Evolutionary conservation across 2,113 vertebrate genomes (phyloP).

Genomic region (Ciconia stormi): DNA sequence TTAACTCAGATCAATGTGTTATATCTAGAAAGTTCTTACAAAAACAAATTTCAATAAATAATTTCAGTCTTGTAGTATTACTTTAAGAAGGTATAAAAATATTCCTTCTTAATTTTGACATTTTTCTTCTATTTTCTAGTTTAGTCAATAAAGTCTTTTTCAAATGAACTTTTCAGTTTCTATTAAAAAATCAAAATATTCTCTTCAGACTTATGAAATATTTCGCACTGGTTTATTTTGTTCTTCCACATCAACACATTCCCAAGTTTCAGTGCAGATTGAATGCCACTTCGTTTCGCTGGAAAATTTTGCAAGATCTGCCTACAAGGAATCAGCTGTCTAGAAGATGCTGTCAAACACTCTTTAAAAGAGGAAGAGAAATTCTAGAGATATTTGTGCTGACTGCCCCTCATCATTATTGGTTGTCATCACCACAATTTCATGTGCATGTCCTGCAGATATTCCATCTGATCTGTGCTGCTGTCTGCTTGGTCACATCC

Average conservation of each 20-base stretch:
- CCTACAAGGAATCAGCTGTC: background rate
- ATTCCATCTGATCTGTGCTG: background rate
- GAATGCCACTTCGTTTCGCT: background rate
- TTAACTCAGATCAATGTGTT: background rate
- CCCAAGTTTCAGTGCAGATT: background rate
- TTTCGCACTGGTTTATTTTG: background rate
- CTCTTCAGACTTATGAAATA: background rate
- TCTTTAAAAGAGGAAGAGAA: background rate
- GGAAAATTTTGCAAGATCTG: background rate
- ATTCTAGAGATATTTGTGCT: background rate
- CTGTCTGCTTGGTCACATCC: background rate
- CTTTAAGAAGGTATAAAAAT: background rate
- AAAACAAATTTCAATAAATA: background rate
- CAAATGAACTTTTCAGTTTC: background rate
- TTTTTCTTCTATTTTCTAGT: background rate
- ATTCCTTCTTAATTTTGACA: background rate
- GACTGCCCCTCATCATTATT: background rate
- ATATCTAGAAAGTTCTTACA: background rate
- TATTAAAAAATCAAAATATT: background rate
- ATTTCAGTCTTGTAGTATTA: background rate
- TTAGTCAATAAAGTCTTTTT: background rate
- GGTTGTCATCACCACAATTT: background rate
- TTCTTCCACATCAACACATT: background rate
- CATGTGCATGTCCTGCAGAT: too few relatives aligned
- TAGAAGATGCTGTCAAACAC: background rate